Conservation (phyloP, 1,140 invertebrate species). For the Zaprionus africanus region DNA sequence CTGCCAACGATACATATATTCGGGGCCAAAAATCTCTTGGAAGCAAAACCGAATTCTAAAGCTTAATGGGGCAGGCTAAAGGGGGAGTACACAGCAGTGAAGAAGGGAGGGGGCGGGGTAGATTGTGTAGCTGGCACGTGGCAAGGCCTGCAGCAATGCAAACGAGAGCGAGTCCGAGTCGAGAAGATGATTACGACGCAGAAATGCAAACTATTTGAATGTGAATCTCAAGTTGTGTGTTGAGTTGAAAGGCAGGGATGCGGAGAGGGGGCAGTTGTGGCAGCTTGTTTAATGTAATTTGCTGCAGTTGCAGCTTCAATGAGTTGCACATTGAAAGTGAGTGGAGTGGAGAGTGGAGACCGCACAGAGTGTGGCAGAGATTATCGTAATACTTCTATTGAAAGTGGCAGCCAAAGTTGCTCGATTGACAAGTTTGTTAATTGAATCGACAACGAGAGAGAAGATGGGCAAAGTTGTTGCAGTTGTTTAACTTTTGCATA, state of each 20-base stretch:
- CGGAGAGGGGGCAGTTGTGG: neutral
- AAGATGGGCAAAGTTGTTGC: neutral
- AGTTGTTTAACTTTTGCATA: neutral
- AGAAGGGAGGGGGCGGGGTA: neutral
- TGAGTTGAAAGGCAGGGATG: neutral
- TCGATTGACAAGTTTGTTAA: constrained; percentile 1
- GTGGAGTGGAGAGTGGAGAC: too few species aligned
- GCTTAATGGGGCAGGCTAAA: constrained; percentile 22
- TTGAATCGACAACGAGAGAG: neutral
- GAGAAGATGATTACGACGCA: constrained; percentile 5
- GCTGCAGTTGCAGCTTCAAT: constrained; percentile 4
- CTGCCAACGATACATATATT: constrained; percentile 52
- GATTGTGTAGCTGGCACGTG: constrained; percentile 1
- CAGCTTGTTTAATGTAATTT: constrained; percentile 30
- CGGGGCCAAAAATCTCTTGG: constrained; percentile 19
- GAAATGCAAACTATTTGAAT: constrained; percentile 32
- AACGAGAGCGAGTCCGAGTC: neutral
- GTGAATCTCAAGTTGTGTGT: constrained; percentile 13
- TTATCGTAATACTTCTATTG: neutral
- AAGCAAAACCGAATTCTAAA: constrained; percentile 33
- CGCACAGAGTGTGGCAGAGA: constrained; percentile 1
- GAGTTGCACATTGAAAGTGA: neutral
- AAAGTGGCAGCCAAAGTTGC: neutral
- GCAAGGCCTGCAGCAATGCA: constrained; percentile 8
- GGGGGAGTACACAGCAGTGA: neutral